Conservation (phyloP, 1,140 invertebrate species). For the Drosophila ogumai region DNA sequence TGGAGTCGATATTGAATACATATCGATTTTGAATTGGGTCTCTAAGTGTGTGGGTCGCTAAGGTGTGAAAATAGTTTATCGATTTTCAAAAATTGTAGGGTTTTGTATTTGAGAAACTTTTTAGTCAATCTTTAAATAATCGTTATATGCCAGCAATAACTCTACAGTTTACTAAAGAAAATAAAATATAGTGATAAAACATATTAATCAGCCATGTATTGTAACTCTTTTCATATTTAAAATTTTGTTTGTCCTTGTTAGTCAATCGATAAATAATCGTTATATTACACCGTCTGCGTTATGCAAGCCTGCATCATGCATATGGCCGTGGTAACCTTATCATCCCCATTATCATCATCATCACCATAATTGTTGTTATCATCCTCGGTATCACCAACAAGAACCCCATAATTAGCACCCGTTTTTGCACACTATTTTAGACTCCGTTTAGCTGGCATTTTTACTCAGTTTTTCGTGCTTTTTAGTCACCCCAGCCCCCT, state of each 20-base stretch:
- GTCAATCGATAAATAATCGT: constrained; percentile 27
- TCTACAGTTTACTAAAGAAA: no score
- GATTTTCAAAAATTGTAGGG: no score
- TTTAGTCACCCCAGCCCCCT: constrained; percentile 1
- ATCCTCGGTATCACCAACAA: not conserved
- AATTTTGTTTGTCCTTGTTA: not conserved
- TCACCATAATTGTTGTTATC: constrained; percentile 7
- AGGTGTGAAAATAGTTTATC: no score
- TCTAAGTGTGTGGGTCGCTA: not conserved
- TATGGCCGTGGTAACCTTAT: constrained; percentile 15
- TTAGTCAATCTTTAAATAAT: no score
- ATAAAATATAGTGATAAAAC: no score
- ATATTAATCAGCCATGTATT: no score
- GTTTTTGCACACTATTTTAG: constrained; percentile 10
- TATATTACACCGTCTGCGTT: constrained; percentile 16
- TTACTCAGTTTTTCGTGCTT: constrained; percentile 13
- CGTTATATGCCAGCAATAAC: no score
- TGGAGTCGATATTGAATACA: not conserved
- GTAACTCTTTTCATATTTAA: no score
- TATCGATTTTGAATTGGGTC: not conserved
- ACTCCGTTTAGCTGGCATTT: constrained; percentile 15
- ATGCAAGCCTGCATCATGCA: constrained; percentile 28
- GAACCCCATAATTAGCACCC: not conserved
- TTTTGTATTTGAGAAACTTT: no score
- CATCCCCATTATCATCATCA: constrained; percentile 1